Percentiles rank a stretch among this genome's conserved stretches.
Evolutionary conservation across 1,140 invertebrate species (phyloP).

Genomic region (Aphidius ervi): DNA sequence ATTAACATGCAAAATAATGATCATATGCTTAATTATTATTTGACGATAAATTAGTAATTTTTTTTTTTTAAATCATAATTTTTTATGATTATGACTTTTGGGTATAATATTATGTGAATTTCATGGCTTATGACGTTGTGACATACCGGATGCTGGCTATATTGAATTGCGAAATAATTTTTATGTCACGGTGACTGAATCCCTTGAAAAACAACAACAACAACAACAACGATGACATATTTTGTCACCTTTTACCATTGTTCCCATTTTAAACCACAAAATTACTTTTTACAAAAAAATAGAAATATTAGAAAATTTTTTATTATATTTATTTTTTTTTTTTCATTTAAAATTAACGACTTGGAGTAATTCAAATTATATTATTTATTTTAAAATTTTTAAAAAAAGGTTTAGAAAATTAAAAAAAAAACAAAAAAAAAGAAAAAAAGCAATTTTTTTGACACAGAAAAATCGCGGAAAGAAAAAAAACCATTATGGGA

Average conservation of each 20-base stretch:
- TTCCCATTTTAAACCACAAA: too few species aligned
- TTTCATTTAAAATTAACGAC: constrained; percentile 6
- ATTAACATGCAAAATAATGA: too few species aligned
- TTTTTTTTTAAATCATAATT: background rate
- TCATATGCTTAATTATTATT: background rate
- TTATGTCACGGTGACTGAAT: constrained; percentile 16
- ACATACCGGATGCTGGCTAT: constrained; percentile 14
- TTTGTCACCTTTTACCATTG: too few species aligned
- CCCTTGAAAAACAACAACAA: background rate
- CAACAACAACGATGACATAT: too few species aligned
- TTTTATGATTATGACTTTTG: background rate
- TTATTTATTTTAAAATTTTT: background rate
- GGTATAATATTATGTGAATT: background rate
- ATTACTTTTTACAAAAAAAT: constrained; percentile 7
- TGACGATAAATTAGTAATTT: background rate
- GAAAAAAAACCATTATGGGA: constrained; percentile 51
- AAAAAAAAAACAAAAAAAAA: constrained; percentile 5
- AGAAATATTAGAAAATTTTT: too few species aligned
- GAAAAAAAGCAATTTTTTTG: constrained; percentile 33
- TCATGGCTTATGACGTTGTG: background rate
- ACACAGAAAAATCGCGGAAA: constrained; percentile 50
- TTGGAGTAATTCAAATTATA: constrained; percentile 20
- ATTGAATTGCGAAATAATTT: constrained; percentile 7
- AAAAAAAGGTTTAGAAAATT: background rate
- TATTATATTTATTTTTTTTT: constrained; percentile 13